Percentiles rank a stretch among this genome's conserved stretches.
phyloP scores from a whole-genome alignment of 2,113 vertebrate species.

The Acrocephalus arundinaceus region DNA sequence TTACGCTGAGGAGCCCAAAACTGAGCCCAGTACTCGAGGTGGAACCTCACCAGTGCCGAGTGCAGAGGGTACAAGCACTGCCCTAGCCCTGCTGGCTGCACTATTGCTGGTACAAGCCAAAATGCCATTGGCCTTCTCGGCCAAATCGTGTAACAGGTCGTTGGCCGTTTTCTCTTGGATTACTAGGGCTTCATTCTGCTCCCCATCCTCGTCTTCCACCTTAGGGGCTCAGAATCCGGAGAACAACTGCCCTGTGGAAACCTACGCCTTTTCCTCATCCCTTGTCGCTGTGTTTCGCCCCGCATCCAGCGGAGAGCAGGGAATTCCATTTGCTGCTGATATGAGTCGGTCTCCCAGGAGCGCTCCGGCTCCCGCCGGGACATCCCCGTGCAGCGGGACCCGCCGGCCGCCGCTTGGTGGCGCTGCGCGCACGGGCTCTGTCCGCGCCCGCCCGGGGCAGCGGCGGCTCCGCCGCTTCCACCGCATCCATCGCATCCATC shows the following conservation, averaged over 20 bases:
- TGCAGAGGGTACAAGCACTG: neutral
- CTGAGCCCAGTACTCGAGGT: neutral
- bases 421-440: neutral
- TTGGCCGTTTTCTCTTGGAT: neutral
- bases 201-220: no score
- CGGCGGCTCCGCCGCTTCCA: accelerated
- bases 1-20: neutral
- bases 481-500: accelerated
- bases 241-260: neutral
- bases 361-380: neutral
- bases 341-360: neutral
- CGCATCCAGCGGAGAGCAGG: no score
- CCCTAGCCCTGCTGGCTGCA: neutral
- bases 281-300: neutral
- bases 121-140: neutral
- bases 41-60: accelerated
- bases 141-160: neutral
- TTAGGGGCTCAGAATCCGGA: neutral
- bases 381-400: no score
- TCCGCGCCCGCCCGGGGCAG: neutral
- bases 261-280: neutral
- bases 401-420: neutral
- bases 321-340: accelerated
- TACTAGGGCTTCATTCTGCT: neutral
- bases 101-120: neutral